Evolutionary conservation across 2,888 invertebrate genomes (phyloP).

Genomic region (Dasypolia templi): DNA sequence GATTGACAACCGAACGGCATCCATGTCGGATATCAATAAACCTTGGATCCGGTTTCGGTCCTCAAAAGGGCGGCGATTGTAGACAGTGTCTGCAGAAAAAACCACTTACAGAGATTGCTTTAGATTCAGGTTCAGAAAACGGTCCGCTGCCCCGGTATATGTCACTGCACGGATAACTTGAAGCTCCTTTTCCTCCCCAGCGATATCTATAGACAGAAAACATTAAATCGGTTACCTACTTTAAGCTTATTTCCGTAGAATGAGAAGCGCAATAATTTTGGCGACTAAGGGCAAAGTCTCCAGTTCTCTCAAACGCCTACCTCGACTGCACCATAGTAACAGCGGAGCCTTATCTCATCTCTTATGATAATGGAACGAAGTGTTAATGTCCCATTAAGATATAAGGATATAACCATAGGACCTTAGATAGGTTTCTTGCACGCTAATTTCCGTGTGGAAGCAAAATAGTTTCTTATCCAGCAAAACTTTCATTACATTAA

Average conservation of each 20-base stretch:
- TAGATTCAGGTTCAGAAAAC: conserved; percentile 97
- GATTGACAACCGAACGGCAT: not conserved
- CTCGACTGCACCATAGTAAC: too few species aligned
- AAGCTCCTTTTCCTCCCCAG: conserved; percentile 97
- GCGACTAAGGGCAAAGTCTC: not conserved
- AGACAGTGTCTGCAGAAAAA: not conserved
- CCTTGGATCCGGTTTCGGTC: too few species aligned
- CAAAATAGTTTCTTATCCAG: conserved; percentile 2
- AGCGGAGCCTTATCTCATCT: not conserved
- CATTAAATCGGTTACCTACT: not conserved
- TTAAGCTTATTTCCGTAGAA: not conserved
- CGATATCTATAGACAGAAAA: conserved; percentile 89
- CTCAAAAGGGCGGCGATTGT: not conserved
- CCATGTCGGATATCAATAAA: not conserved
- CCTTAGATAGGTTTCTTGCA: conserved; percentile 6
- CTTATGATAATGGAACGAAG: conserved; percentile 4
- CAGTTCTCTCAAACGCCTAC: not conserved
- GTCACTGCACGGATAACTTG: conserved; percentile 95
- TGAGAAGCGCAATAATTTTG: not conserved
- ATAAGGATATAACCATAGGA: not conserved
- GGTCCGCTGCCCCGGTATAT: conserved; percentile 95
- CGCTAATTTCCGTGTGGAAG: conserved; percentile 33
- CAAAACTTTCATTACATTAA: conserved; percentile 29
- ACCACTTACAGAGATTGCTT: conserved; percentile 89
- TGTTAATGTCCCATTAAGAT: not conserved